A percentile compares a stretch with the other conserved stretches of the same genome.
Conservation (phyloP, 2,797 vertebrate species). For the Urocyon cinereoargenteus region DNA sequence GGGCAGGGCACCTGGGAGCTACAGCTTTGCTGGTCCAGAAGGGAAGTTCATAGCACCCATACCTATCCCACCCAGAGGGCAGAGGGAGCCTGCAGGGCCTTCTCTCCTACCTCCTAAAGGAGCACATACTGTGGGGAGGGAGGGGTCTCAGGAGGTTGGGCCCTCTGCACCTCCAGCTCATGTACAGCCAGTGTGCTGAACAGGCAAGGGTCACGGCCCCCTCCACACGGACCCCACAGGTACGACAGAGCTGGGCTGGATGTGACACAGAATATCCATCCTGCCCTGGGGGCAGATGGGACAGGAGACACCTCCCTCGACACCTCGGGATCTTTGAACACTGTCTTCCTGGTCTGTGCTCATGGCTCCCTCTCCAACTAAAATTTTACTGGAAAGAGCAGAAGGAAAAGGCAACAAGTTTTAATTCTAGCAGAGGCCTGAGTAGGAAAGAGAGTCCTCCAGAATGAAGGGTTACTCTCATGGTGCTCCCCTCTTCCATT, state of each 20-base stretch:
- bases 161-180: background rate
- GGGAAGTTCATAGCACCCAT: conserved; percentile 84
- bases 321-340: conserved; percentile 3
- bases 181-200: background rate
- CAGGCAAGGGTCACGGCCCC: background rate
- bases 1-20: conserved; percentile 67
- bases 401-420: conserved; percentile 52
- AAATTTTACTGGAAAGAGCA: conserved; percentile 27
- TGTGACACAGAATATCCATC: background rate
- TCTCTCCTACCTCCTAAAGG: conserved; percentile 5
- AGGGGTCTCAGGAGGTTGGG: background rate
- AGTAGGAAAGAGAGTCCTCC: background rate
- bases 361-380: background rate
- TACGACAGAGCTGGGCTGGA: background rate
- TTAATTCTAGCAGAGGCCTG: background rate
- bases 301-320: background rate
- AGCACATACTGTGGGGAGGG: background rate
- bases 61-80: background rate
- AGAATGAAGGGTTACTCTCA: conserved; percentile 53
- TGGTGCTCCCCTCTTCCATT: background rate
- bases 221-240: background rate
- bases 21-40: conserved; percentile 86
- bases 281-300: background rate
- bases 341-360: background rate
- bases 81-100: background rate